phyloP scores from a whole-genome alignment of 2,797 vertebrate species.

The Artibeus jamaicensis region DNA sequence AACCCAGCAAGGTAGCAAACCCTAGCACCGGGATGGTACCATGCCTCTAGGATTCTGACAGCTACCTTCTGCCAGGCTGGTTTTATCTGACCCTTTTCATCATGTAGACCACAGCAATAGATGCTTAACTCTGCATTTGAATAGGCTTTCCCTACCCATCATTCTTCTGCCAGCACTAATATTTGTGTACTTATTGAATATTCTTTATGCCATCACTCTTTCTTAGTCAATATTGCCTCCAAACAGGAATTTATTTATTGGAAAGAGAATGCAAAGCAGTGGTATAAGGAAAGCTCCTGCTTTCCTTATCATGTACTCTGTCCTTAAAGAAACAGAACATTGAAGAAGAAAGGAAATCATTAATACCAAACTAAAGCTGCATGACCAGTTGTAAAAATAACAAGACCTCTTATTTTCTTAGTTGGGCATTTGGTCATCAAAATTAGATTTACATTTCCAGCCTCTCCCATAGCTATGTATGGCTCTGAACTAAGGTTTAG shows the following conservation, averaged over 20 bases:
- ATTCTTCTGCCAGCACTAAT: background rate
- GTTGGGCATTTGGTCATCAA: background rate
- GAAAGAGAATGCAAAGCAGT: background rate
- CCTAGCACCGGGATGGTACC: background rate
- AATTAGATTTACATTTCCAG: background rate
- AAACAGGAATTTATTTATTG: background rate
- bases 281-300: background rate
- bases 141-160: background rate
- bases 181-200: background rate
- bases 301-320: background rate
- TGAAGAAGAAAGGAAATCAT: background rate
- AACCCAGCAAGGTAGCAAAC: background rate
- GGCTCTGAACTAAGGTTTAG: background rate
- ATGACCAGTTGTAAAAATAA: background rate
- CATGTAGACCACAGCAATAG: background rate
- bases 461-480: background rate
- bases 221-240: background rate
- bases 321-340: background rate
- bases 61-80: background rate
- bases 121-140: background rate
- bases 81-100: background rate
- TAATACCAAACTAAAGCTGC: background rate
- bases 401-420: background rate
- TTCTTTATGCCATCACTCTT: background rate
- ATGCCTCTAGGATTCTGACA: background rate